A percentile compares a stretch with the other conserved stretches of the same genome.
Evolutionary conservation across 2,888 invertebrate genomes (phyloP).

Genomic region (Harpalus rufipes): DNA sequence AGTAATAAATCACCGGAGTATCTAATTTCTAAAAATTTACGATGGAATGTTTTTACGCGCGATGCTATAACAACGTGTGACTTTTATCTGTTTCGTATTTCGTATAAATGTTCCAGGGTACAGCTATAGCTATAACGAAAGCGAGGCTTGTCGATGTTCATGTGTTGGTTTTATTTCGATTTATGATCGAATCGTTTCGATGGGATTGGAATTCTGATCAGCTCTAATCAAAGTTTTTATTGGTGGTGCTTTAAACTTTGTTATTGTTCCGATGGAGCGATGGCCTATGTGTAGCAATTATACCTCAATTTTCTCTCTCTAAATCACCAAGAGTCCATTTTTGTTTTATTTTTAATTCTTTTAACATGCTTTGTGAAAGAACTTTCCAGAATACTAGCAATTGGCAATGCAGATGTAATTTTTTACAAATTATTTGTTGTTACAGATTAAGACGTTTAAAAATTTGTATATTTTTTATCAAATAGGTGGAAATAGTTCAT

Average conservation of each 20-base stretch:
- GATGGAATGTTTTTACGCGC: constrained; percentile 63
- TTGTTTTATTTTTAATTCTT: not conserved
- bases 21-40: constrained; percentile 66
- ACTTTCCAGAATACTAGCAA: too few species aligned
- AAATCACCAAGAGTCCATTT: not conserved
- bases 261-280: constrained; percentile 7
- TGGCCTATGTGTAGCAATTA: constrained; percentile 7
- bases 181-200: constrained; percentile 49
- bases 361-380: not conserved
- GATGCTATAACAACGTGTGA: constrained; percentile 63
- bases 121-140: constrained; percentile 24
- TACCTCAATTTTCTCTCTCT: not conserved
- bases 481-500: too few species aligned
- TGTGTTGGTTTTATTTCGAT: constrained; percentile 45
- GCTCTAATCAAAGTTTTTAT: constrained; percentile 50
- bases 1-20: constrained; percentile 62
- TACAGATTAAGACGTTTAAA: too few species aligned
- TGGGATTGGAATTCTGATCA: constrained; percentile 51
- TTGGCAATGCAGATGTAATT: too few species aligned
- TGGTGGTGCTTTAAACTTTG: constrained; percentile 43
- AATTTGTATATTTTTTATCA: too few species aligned
- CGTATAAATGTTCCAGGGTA: constrained; percentile 48
- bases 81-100: constrained; percentile 61
- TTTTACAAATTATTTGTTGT: too few species aligned
- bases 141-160: constrained; percentile 11